Percentiles rank a stretch among this genome's conserved stretches.
Evolutionary conservation across 1,140 invertebrate species (phyloP).

Genomic region (Zophobas morio): DNA sequence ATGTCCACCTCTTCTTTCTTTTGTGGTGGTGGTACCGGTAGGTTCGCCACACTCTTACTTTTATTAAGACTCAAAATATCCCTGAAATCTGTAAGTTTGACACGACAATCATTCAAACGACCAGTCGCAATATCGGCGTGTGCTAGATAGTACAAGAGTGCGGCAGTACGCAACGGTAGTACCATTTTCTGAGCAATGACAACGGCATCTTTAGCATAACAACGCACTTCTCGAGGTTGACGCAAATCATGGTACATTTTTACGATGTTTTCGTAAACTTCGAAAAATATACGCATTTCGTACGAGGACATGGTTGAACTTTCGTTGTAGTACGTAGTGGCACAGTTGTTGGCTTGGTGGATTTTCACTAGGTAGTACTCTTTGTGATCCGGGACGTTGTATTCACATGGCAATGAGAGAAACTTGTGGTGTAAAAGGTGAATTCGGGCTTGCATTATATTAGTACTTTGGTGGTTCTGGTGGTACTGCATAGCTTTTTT

Average conservation of each 20-base stretch:
- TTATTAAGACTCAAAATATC: constrained; percentile 50
- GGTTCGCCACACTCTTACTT: not conserved
- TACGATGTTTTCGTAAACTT: constrained; percentile 47
- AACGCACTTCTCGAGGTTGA: constrained; percentile 49
- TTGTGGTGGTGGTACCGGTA: not conserved
- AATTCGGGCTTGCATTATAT: constrained; percentile 30
- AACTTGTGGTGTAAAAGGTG: constrained; percentile 50
- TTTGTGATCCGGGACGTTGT: not conserved
- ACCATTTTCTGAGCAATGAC: constrained; percentile 49
- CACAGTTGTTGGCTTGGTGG: constrained; percentile 28
- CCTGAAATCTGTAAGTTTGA: constrained; percentile 54
- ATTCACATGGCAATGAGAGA: constrained; percentile 24
- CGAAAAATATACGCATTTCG: constrained; percentile 51
- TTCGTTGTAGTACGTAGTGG: constrained; percentile 1
- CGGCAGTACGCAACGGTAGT: constrained; percentile 46
- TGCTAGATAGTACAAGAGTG: constrained; percentile 47
- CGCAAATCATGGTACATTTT: constrained; percentile 49
- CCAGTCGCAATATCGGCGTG: constrained; percentile 44
- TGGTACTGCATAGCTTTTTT: constrained; percentile 1
- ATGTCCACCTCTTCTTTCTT: constrained; percentile 32
- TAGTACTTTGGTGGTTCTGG: constrained; percentile 15
- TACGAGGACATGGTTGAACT: constrained; percentile 16
- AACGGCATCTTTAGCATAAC: constrained; percentile 46
- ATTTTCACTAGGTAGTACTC: constrained; percentile 8
- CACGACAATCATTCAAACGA: constrained; percentile 48